A percentile compares a stretch with the other conserved stretches of the same genome.
Conservation (phyloP, 2,113 vertebrate genomes). For the Micromys minutus region DNA sequence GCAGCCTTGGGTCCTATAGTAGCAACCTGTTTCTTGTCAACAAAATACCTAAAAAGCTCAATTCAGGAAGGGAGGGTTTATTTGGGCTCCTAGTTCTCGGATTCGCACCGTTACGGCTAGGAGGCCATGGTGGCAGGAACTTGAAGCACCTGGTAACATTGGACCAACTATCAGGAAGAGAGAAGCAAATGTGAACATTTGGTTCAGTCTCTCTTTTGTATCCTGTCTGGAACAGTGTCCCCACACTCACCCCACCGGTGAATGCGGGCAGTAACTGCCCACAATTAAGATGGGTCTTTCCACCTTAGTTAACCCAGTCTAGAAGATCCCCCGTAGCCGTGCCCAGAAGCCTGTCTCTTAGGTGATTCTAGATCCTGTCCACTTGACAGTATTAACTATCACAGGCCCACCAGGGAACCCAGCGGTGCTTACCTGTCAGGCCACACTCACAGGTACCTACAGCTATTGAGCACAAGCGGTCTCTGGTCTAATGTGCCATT, state of each 20-base stretch:
- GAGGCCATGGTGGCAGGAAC: not conserved
- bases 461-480: accelerated
- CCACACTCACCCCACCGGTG: no score
- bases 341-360: not conserved
- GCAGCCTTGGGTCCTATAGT: no score
- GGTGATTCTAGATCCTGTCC: not conserved
- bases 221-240: accelerated
- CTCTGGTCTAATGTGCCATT: accelerated
- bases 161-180: not conserved
- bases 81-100: not conserved
- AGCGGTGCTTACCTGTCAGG: not conserved
- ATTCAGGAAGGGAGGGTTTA: not conserved
- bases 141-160: not conserved
- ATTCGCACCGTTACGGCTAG: no score
- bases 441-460: not conserved
- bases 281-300: not conserved
- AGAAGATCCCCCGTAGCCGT: not conserved
- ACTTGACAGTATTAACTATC: not conserved
- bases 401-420: not conserved
- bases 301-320: not conserved
- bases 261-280: not conserved
- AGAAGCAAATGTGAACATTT: not conserved
- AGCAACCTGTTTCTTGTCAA: not conserved
- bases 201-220: not conserved
- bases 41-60: not conserved